Base-by-base conservation (phyloP, 2,888 invertebrate genomes). In the Tryphoninae sp. region DNA sequence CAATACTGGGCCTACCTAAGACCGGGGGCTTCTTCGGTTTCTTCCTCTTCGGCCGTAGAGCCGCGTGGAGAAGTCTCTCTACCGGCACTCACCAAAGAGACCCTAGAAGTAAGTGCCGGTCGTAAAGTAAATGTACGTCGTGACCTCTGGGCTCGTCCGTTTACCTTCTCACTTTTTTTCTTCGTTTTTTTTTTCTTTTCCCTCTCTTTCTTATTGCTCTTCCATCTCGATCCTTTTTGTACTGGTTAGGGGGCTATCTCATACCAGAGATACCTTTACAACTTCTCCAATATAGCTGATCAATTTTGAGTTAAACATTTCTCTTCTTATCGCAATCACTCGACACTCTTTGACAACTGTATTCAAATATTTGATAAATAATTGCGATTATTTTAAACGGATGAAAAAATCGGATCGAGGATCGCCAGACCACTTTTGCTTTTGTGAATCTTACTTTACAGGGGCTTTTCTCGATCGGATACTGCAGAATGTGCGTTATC, bases 51-150 rank as follows among this genome's bases (percentile, higher is more conserved):
- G 55, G 65, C 83, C 74, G 59, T 80, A 53, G 33, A 42, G 26
- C 42, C 64, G 53, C 62, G 58, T 22, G 69, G 55, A 51, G 40
- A 45, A 55, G 55, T 55, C 9, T 55, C 9, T 59, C 65, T 72
- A 72, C 61, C 61, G 53, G 61, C 58, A 65, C 81, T 65, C 42
- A 51, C 77, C 71, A 74, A 76, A 71, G 84, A 82, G 86, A 84
- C 85, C 86, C 86, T 65, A 64, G 85, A 87, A 87, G 86, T 88
- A 89, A 89, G 88, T 87, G 86, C 87, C 82, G 77, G 83, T 89
- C 88, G 87, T 89, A 89, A 89, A 89, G 88, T 88, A 86, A 89
- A 89, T 19, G 85, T 86, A 86, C 86, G 65, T 85, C 84, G 74
- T 84, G 85, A 86, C 85, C 86, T 86, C 85, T 85, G 40, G 53